Evolutionary conservation across 2,797 vertebrate genomes (phyloP), one percentile per base, ranked within the genome.

Genomic region (Epinephelus malabaricus): DNA sequence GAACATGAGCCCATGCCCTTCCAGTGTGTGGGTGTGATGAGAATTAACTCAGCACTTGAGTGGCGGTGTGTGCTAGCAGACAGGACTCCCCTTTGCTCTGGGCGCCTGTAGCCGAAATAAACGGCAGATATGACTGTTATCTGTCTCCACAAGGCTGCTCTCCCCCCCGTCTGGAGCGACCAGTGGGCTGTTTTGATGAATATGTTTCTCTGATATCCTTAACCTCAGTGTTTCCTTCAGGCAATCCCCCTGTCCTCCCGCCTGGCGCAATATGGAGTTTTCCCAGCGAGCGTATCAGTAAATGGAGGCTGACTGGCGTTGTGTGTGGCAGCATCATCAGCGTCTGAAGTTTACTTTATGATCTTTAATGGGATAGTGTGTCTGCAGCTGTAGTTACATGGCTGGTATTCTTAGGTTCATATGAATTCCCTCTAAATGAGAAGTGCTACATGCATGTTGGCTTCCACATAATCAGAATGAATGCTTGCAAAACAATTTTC

Each of bases 191-290:
- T 81, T 34, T 89, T 84, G 85, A 94, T 92, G 84, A 91, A 89
- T 88, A 69, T 77, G 79, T 91, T 43, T 12, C 68, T 87, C 81
- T 84, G 86, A 92, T 90, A 87, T 92, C 85, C 78, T 92, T 89
- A 92, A 86, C 88, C 83, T 82, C 79, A 53, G 56, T 74, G 66
- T 82, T 89, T 87, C 84, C 87, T 84, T 73, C 58, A 72, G 71
- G 83, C 83, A 53, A 25, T 56, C 56, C 55, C 58, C 61, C 62
- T 27, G 56, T 63, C 69, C 4, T 19, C 76, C 56, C 19, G 34
- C 46, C 72, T 53, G 55, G 43, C 6, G 43, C 67, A 69, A 69
- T 78, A 69, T 79, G 67, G 79, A 81, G 78, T 68, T 87, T 74
- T 78, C 67, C 77, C 73, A 76, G n/a, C 78, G 73, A 14, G n/a